These are phyloP conservation scores for Magallana gigas DNA, from an alignment of 1,140 invertebrate species.

Conservation along the genomic window DNA sequence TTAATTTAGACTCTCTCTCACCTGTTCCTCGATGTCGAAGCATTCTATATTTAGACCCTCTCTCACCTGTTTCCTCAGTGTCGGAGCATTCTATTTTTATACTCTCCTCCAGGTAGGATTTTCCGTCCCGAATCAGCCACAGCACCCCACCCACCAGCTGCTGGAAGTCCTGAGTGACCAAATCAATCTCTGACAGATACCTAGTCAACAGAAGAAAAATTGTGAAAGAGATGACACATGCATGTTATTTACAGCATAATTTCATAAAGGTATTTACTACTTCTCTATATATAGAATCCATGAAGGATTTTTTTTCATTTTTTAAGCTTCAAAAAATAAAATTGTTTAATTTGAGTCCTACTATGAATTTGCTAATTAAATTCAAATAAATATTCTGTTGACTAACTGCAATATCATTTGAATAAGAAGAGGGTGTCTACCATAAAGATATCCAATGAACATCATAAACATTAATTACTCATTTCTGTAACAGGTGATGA, in stretches of 20 bases:
- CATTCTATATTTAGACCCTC: too few relatives aligned
- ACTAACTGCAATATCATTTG: too few relatives aligned
- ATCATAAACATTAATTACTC: too few relatives aligned
- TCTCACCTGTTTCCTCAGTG: conserved; percentile 75
- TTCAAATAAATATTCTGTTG: too few relatives aligned
- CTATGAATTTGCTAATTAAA: too few relatives aligned
- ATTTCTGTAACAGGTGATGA: too few relatives aligned
- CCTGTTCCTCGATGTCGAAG: too few relatives aligned
- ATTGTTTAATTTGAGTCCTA: too few relatives aligned
- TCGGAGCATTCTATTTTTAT: conserved; percentile 77
- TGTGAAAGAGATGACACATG: background rate
- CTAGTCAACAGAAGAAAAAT: conserved; percentile 54
- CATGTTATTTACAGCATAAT: background rate
- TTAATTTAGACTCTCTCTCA: conserved; percentile 62
- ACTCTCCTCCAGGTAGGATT: conserved; percentile 74
- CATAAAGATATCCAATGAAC: too few relatives aligned
- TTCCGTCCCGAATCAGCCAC: conserved; percentile 77
- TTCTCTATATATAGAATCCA: background rate
- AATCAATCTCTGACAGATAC: conserved; percentile 77
- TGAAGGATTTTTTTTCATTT: background rate
- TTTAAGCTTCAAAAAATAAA: too few relatives aligned
- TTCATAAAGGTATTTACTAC: background rate
- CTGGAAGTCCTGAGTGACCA: conserved; percentile 71
- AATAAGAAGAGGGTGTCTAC: too few relatives aligned
- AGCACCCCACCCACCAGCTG: conserved; percentile 79